phyloP scores from a whole-genome alignment of 1,140 invertebrate genomes.

The Chelonus insularis region DNA sequence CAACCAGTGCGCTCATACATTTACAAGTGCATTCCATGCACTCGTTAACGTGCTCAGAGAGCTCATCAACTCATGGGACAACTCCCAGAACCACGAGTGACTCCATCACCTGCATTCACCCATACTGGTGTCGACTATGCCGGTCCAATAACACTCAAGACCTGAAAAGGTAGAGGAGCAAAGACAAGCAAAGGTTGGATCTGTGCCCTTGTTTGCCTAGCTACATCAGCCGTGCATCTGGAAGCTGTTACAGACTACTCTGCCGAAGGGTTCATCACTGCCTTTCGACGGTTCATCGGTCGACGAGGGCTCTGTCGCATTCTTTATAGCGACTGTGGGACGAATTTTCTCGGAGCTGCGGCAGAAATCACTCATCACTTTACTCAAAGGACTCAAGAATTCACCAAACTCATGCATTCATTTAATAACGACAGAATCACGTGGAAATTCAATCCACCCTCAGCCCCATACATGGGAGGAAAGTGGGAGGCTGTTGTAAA shows the following conservation, averaged over 20 bases:
- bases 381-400: neutral
- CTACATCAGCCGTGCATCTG: slow-evolving; percentile 37
- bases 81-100: too few species aligned
- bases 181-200: slow-evolving; percentile 29
- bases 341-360: slow-evolving; percentile 3
- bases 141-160: too few species aligned
- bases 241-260: slow-evolving; percentile 25
- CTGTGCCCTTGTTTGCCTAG: slow-evolving; percentile 11
- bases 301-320: neutral
- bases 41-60: too few species aligned
- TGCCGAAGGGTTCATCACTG: neutral
- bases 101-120: too few species aligned
- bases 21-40: too few species aligned
- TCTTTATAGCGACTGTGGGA: slow-evolving; percentile 4
- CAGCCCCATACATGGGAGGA: too few species aligned
- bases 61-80: too few species aligned
- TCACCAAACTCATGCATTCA: neutral
- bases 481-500: too few species aligned
- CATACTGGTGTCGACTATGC: too few species aligned
- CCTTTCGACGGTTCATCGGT: neutral
- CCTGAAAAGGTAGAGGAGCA: too few species aligned
- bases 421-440: neutral
- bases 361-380: neutral
- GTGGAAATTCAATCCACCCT: slow-evolving; percentile 7
- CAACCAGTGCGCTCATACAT: too few species aligned